Conservation (phyloP, 2,797 vertebrate genomes). For the Strix occidentalis region DNA sequence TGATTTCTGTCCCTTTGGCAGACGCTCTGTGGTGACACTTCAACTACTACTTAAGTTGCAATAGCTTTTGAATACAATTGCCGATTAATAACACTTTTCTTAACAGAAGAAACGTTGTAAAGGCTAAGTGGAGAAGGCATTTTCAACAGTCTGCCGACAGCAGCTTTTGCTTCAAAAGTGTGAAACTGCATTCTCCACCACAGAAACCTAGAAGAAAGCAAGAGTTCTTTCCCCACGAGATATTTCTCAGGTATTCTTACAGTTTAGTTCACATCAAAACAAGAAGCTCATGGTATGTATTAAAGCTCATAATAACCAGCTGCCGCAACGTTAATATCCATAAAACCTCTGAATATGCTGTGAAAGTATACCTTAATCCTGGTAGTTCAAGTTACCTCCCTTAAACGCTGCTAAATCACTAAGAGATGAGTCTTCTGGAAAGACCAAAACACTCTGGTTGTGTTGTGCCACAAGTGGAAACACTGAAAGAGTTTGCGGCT, state of each 20-base stretch:
- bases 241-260: not conserved
- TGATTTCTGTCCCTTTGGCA: accelerated
- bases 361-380: not conserved
- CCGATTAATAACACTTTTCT: not conserved
- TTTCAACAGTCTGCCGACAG: not conserved
- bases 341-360: not conserved
- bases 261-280: not conserved
- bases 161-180: not conserved
- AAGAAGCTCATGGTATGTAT: accelerated
- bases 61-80: not conserved
- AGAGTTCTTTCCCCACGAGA: not conserved
- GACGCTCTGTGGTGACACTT: accelerated
- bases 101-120: not conserved
- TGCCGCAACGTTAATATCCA: accelerated
- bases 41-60: accelerated
- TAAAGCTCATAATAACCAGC: not conserved
- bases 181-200: not conserved
- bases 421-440: not conserved
- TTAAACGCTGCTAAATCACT: too few relatives aligned
- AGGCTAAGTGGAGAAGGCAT: accelerated
- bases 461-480: not conserved
- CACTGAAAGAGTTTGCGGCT: accelerated
- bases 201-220: too few relatives aligned
- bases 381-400: too few relatives aligned
- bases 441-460: not conserved